phyloP scores from a whole-genome alignment of 1,140 invertebrate genomes.

The Brachionus calyciflorus region DNA sequence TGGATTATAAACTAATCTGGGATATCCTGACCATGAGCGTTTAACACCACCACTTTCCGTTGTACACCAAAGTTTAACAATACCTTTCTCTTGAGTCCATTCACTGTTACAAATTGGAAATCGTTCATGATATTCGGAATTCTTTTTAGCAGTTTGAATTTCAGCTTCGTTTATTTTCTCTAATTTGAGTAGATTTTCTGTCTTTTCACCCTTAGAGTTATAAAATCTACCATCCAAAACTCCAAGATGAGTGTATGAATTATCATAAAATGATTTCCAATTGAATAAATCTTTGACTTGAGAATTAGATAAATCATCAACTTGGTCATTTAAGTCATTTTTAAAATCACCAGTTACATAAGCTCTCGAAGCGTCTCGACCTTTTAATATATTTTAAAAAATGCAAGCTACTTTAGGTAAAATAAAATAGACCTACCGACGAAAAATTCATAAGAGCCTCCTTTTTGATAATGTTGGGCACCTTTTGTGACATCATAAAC shows the following conservation, averaged over 20 bases:
- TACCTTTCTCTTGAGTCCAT: constrained; percentile 42
- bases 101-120: constrained; percentile 45
- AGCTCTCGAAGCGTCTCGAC: constrained; percentile 28
- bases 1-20: constrained; percentile 38
- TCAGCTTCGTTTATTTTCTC: constrained; percentile 36
- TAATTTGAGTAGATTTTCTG: neutral
- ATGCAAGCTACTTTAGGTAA: neutral
- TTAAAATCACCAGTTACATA: constrained; percentile 46
- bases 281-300: constrained; percentile 30
- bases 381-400: neutral
- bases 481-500: constrained; percentile 41
- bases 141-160: neutral
- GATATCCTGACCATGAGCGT: constrained; percentile 35
- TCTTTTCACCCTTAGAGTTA: neutral
- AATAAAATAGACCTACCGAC: neutral
- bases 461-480: constrained; percentile 38
- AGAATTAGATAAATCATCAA: neutral
- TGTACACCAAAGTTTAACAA: constrained; percentile 35
- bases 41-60: constrained; percentile 39
- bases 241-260: constrained; percentile 29
- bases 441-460: constrained; percentile 43
- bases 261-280: constrained; percentile 45
- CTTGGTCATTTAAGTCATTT: constrained; percentile 27
- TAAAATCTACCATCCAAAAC: constrained; percentile 35
- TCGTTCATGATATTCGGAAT: constrained; percentile 18